These are phyloP conservation scores for Lasioglossum baleicum DNA, from an alignment of 1,140 invertebrate genomes.

Conservation along the genomic window DNA sequence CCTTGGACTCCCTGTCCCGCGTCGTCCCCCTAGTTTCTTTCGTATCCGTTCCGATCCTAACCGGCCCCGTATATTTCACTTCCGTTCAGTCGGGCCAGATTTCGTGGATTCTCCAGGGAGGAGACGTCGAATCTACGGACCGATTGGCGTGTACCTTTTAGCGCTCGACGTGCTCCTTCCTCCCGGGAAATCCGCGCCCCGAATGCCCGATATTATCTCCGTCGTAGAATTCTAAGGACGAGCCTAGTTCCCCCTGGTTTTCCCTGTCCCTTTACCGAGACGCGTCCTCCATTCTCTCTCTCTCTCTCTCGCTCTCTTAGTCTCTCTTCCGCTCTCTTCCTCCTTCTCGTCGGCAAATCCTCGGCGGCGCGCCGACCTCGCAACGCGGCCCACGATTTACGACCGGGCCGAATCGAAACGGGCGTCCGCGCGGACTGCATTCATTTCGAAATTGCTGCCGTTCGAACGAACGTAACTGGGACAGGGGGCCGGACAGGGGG, in stretches of 20 bases:
- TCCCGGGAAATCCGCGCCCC: conserved; percentile 62
- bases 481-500: too few relatives aligned
- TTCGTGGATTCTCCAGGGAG: conserved; percentile 56
- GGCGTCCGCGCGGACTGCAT: neutral
- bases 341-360: conserved; percentile 2
- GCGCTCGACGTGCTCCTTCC: conserved; percentile 49
- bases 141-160: conserved; percentile 61
- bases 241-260: conserved; percentile 20
- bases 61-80: conserved; percentile 23
- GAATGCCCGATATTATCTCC: conserved; percentile 63
- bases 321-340: neutral
- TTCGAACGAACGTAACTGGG: neutral
- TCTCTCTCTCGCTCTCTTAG: too few relatives aligned
- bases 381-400: conserved; percentile 33
- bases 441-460: conserved; percentile 33
- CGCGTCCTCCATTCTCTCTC: too few relatives aligned
- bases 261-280: conserved; percentile 18
- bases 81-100: conserved; percentile 25
- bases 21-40: conserved; percentile 7
- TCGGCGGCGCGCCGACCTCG: conserved; percentile 24
- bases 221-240: conserved; percentile 53
- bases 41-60: neutral
- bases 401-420: neutral
- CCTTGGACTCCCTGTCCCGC: neutral
- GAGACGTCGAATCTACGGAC: conserved; percentile 59